A percentile compares a stretch with the other conserved stretches of the same genome.
Conservation (phyloP, 1,140 invertebrate genomes). For the Aporrectodea caliginosa region DNA sequence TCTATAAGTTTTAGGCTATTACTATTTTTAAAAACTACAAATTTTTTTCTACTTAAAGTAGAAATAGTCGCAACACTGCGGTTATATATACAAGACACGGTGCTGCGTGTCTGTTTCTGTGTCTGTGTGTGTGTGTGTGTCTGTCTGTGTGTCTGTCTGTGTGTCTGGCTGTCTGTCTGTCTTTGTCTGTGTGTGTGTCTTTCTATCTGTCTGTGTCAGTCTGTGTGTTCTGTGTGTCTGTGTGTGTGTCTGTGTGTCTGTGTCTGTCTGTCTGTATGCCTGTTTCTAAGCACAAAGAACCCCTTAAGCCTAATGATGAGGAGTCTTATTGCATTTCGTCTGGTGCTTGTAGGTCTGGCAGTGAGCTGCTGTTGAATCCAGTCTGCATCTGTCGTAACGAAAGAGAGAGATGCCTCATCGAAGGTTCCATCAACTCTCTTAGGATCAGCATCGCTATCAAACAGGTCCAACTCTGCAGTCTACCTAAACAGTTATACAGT, state of each 20-base stretch:
- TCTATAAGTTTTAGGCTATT: background rate
- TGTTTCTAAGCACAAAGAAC: slow-evolving; percentile 7
- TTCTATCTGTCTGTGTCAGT: too few species aligned
- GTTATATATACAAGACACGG: background rate
- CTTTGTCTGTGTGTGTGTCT: too few species aligned
- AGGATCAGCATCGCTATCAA: slow-evolving; percentile 65
- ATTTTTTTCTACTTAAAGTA: background rate
- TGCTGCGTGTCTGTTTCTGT: background rate
- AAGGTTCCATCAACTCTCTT: slow-evolving; percentile 92
- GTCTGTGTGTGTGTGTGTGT: too few species aligned
- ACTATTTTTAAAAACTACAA: background rate
- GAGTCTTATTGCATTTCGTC: too few species aligned
- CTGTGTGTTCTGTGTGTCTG: too few species aligned
- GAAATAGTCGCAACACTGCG: background rate
- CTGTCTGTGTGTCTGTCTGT: too few species aligned
- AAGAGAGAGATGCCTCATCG: slow-evolving; percentile 94
- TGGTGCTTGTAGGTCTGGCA: slow-evolving; percentile 59
- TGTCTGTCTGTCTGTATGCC: too few species aligned
- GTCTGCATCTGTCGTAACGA: slow-evolving; percentile 96
- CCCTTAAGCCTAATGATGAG: background rate
- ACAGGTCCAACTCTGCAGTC: slow-evolving; percentile 67
- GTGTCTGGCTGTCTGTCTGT: background rate
- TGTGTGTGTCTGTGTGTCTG: too few species aligned
- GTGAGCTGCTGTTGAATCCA: slow-evolving; percentile 91
- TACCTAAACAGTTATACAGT: slow-evolving; percentile 19